phyloP scores from a whole-genome alignment of 2,888 invertebrate genomes.

The Agonopterix arenella region DNA sequence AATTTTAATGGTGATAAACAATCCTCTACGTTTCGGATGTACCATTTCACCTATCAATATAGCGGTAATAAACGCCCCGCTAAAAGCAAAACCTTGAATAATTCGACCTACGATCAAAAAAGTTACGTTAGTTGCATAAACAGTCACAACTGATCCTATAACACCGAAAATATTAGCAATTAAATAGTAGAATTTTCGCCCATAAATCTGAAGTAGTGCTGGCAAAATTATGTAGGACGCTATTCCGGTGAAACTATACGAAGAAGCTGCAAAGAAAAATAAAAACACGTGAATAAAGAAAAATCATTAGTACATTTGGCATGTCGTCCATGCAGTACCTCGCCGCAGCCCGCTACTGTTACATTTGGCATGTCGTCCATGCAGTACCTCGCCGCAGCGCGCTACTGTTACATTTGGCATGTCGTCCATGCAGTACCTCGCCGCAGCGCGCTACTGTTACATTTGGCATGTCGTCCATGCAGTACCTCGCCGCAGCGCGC shows the following conservation, averaged over 20 bases:
- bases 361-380: too few species aligned
- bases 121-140: constrained; percentile 11
- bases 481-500: too few species aligned
- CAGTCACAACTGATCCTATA: constrained; percentile 13
- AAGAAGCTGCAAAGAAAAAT: constrained; percentile 2
- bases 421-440: too few species aligned
- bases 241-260: constrained; percentile 3
- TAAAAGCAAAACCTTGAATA: constrained; percentile 16
- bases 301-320: too few species aligned
- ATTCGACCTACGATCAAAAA: constrained; percentile 13
- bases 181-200: constrained; percentile 14
- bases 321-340: too few species aligned
- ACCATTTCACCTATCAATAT: constrained; percentile 16
- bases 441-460: too few species aligned
- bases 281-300: too few species aligned
- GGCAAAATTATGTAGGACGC: constrained; percentile 14
- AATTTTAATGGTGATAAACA: constrained; percentile 15
- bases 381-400: too few species aligned
- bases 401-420: too few species aligned
- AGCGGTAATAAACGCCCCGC: constrained; percentile 9
- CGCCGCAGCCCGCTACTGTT: too few species aligned
- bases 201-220: constrained; percentile 16
- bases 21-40: constrained; percentile 16
- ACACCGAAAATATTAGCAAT: constrained; percentile 11
- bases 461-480: too few species aligned